Base-by-base conservation (phyloP, 2,113 vertebrate species). In the Prietella phreatophila region DNA sequence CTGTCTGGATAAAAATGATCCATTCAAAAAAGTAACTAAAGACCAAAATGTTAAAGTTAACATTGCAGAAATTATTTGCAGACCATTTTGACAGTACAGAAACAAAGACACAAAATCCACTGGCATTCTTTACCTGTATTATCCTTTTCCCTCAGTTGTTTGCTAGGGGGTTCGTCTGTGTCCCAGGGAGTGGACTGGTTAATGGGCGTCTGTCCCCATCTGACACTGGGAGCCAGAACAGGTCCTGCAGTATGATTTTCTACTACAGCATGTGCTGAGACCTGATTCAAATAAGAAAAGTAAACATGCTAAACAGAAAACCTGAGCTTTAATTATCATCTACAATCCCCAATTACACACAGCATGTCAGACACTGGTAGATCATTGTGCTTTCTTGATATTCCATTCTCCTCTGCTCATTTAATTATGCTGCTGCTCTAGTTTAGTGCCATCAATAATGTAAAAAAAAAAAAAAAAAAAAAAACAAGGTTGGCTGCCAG, bases 111-210 rank as follows among this genome's bases (percentile, higher is more conserved):
- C 85, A 30, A 63, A 69, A 69, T 42, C 67, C 19, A 65, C 3
- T 50, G 53, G 22, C 11, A 67, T 67, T 80, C 47, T 82, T 88
- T 95, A 99, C 98, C 97, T 91, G 96, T 95, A 92, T 97, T 96
- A 93, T 99, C 98, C 65, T 94, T 96, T 91, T 99, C 98, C 91
- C 98, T 95, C 94, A 98, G 97, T 93, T 98, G 97, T 93, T 99
- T 99, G 89, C 96, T 93, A 60, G 98, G 98, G 0, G 98, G 98
- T 92, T 99, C 98, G 85, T 99, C 98, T 6, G 97, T 99, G 93
- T 99, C 98, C 98, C 98, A 99, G 61, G 98, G 98, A 0, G 98
- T 99, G 91, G 97, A 97, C 95, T 99, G 98, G 95, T 99, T 99
- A 95, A 99, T 97, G 92, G 98, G 98, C 10, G 97, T 99, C 95